Conservation (phyloP, 2,797 vertebrate genomes). For the Phaenicophaeus curvirostris region DNA sequence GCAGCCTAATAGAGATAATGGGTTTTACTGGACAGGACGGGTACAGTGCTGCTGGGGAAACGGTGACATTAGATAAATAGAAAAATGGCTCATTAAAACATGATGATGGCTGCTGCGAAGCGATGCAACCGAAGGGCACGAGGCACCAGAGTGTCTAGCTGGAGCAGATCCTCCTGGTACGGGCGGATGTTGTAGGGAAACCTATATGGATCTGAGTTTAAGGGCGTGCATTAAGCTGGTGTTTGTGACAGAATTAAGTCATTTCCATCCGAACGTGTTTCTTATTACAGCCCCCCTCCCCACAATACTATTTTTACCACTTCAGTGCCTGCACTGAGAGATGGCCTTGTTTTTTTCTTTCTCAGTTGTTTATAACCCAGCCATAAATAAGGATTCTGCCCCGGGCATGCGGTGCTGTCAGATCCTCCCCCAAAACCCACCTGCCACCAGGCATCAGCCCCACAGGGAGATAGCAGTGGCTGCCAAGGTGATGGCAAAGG, state of each 20-base stretch:
- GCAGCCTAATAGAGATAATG: slow-evolving; percentile 83
- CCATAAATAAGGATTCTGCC: background rate
- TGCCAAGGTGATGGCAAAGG: background rate
- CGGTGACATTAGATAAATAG: slow-evolving; percentile 73
- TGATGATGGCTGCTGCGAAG: slow-evolving; percentile 51
- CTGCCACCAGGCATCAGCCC: too few species aligned
- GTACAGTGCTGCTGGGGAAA: slow-evolving; percentile 66
- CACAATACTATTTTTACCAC: background rate
- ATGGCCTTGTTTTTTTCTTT: background rate
- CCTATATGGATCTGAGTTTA: slow-evolving; percentile 49
- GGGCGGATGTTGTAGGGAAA: slow-evolving; percentile 46
- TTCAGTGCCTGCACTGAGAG: background rate
- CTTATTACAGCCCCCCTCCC: background rate
- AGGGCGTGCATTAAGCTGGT: background rate
- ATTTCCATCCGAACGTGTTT: slow-evolving; percentile 11
- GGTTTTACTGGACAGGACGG: slow-evolving; percentile 79
- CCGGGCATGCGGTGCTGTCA: background rate
- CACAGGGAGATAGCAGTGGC: accelerated
- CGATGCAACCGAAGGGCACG: slow-evolving; percentile 27
- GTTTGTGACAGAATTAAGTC: slow-evolving; percentile 47
- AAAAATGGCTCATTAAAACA: slow-evolving; percentile 75
- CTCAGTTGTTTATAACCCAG: background rate
- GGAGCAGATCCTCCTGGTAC: slow-evolving; percentile 38
- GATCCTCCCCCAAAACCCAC: background rate
- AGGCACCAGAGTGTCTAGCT: slow-evolving; percentile 54